These are phyloP conservation scores for Paracanthobrama guichenoti DNA, from an alignment of 2,113 vertebrate genomes.

Conservation along the genomic window DNA sequence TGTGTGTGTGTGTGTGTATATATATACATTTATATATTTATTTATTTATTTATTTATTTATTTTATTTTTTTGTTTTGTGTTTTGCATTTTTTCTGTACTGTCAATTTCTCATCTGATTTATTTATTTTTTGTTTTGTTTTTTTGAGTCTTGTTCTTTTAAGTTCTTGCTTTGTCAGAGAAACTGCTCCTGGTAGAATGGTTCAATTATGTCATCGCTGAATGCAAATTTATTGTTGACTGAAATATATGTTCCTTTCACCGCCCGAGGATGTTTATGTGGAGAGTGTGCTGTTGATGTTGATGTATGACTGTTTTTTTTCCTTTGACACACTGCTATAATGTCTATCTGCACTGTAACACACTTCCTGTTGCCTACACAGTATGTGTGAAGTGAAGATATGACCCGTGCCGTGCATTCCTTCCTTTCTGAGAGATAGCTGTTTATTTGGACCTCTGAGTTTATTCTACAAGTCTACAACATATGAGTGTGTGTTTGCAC, in stretches of 20 bases:
- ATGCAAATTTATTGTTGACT: background rate
- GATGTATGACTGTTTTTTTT: constrained; percentile 21
- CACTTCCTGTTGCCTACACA: background rate
- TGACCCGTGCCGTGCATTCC: background rate
- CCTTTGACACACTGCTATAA: background rate
- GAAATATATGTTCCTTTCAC: background rate
- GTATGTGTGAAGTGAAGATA: background rate
- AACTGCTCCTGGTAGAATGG: background rate
- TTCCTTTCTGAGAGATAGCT: background rate
- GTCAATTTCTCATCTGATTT: background rate
- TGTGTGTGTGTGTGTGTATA: too few relatives aligned
- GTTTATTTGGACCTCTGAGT: background rate
- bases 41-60: background rate
- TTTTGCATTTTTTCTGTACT: background rate
- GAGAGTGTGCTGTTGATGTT: background rate
- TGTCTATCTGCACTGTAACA: background rate
- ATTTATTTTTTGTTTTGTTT: background rate
- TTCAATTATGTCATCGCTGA: background rate
- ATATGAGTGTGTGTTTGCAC: constrained; percentile 3
- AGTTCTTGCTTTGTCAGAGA: background rate
- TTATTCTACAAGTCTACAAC: background rate
- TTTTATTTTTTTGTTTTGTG: background rate
- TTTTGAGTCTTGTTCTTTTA: background rate
- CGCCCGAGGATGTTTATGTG: background rate
- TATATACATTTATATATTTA: background rate